Evolutionary conservation across 2,113 vertebrate genomes (phyloP).

Genomic region (Neolamprologus caudopunctatus): DNA sequence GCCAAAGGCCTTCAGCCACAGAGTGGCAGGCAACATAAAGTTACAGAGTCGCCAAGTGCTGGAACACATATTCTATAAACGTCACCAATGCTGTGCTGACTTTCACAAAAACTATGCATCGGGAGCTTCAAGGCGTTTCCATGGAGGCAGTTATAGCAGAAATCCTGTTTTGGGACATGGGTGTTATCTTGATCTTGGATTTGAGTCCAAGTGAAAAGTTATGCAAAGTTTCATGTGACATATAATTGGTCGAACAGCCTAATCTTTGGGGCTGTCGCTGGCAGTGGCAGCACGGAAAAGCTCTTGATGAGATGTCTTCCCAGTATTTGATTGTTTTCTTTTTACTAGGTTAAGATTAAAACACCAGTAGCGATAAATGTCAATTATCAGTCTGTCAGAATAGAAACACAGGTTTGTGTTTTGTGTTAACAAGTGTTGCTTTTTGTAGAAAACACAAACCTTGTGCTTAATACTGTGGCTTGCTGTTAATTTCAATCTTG

Average conservation of each 20-base stretch:
- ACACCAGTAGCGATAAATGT: rapidly evolving
- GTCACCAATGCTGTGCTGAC: not conserved
- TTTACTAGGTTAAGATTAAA: not conserved
- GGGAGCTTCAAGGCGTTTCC: not conserved
- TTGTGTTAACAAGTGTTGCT: not conserved
- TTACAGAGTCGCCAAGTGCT: not conserved
- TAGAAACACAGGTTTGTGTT: not conserved
- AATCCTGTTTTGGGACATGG: not conserved
- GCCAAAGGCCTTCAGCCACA: not conserved
- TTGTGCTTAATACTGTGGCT: not conserved
- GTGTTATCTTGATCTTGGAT: not conserved
- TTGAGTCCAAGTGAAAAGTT: not conserved
- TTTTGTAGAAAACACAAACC: not conserved
- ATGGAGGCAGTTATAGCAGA: not conserved
- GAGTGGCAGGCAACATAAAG: not conserved
- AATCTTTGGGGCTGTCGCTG: not conserved
- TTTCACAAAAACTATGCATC: not conserved
- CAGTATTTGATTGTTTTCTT: not conserved
- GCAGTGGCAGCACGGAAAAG: rapidly evolving
- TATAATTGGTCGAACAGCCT: not conserved
- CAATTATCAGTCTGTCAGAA: not conserved
- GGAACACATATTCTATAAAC: not conserved
- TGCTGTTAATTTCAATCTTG: not conserved
- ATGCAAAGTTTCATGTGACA: no score
- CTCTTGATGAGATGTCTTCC: not conserved